Evolutionary conservation across 2,797 vertebrate genomes (phyloP), one percentile per base, ranked within the genome.

Genomic region (Chrysocyon brachyurus): DNA sequence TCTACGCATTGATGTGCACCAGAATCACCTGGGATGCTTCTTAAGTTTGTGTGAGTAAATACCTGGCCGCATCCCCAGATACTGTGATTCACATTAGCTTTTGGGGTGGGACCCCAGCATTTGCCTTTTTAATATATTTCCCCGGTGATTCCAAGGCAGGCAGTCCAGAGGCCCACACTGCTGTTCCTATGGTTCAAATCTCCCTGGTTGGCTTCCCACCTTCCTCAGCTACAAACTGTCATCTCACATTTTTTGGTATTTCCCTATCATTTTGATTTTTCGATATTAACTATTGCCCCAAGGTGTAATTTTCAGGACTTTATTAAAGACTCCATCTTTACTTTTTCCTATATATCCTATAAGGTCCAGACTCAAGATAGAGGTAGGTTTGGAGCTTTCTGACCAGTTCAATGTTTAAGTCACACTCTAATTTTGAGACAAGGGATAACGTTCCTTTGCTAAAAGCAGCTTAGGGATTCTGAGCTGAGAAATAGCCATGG

Each of bases 391-490:
- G 40, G n/a, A 57, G 66, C 68, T 88, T 79, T 92, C 87, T 96
- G 73, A 16, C 49, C 10, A 28, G n/a, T 64, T n/a, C 46, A 1
- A 17, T 92, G 22, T 91, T 70, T 87, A 87, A 95, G 81, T 95
- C 89, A 90, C 59, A 70, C 81, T 56, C 59, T 90, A 90, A 95
- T 86, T 97, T 89, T 82, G 31, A 97, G 89, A 56, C 59, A 91
- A 95, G n/a, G 7, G 36, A 24, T 40, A 75, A 63, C 31, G 54
- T 49, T 90, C 54, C 57, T 96, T 95, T 73, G 49, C 92, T 87
- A 96, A 98, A 91, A 91, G 87, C 59, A 63, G 56, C 78, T 83
- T 72, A 92, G 56, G 33, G 85, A 78, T 94, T 97, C 70, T 54
- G 46, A 92, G 36, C 88, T 96, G 61, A 89, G 96, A 93, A 92